These are phyloP conservation scores for Pseudocheirus occidentalis DNA, from an alignment of 2,797 vertebrate genomes.

Conservation along the genomic window DNA sequence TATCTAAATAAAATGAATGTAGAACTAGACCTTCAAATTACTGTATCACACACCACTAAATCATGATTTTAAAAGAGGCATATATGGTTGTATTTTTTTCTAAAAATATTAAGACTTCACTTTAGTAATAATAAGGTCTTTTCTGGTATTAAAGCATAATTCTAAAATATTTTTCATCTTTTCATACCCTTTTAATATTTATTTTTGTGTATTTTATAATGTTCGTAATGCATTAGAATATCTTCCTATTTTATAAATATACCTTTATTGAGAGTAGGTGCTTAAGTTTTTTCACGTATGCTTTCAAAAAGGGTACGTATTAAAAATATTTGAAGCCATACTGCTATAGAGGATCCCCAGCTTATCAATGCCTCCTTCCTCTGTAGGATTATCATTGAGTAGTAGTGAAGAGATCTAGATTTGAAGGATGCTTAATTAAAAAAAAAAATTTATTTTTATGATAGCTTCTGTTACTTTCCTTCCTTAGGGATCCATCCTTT, in stretches of 20 bases:
- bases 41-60: neutral
- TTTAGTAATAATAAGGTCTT: neutral
- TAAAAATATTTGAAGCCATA: neutral
- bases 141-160: neutral
- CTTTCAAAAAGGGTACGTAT: neutral
- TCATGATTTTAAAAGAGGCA: neutral
- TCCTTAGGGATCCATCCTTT: neutral
- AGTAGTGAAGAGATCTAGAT: neutral
- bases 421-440: neutral
- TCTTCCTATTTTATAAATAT: neutral
- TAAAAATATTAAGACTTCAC: neutral
- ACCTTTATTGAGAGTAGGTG: neutral
- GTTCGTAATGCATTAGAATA: neutral
- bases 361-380: neutral
- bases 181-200: neutral
- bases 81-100: neutral
- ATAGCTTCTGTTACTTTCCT: neutral
- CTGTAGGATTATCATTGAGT: neutral
- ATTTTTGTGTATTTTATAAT: neutral
- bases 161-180: neutral
- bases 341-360: neutral
- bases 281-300: neutral
- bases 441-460: neutral
- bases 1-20: neutral
- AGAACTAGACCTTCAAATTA: neutral